These are phyloP conservation scores for Vimba vimba DNA, from an alignment of 2,113 vertebrate species.

Conservation along the genomic window DNA sequence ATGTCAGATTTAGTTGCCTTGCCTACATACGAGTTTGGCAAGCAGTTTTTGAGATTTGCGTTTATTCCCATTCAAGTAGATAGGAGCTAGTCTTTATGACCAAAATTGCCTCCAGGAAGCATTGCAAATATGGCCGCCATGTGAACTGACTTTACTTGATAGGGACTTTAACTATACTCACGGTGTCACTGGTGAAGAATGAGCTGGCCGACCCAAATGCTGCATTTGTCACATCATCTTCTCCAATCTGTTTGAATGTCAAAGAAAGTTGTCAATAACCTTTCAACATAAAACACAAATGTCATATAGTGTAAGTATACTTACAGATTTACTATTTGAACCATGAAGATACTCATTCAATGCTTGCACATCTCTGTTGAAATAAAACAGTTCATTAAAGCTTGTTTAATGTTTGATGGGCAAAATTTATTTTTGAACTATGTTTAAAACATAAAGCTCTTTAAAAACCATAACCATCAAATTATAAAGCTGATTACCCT, in stretches of 20 bases:
- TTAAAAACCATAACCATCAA: background rate
- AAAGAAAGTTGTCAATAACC: slow-evolving; percentile 7
- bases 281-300: background rate
- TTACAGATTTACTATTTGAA: slow-evolving; percentile 93
- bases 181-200: slow-evolving; percentile 88
- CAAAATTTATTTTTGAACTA: background rate
- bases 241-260: slow-evolving; percentile 73
- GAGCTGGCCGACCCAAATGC: slow-evolving; percentile 91
- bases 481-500: slow-evolving; percentile 80
- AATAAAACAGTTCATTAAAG: slow-evolving; percentile 11
- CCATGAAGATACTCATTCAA: slow-evolving; percentile 98
- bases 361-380: slow-evolving; percentile 90
- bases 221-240: slow-evolving; percentile 90
- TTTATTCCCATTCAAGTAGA: background rate
- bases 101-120: no score
- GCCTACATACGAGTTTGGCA: background rate
- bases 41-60: background rate
- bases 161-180: slow-evolving; percentile 70
- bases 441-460: background rate
- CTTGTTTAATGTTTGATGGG: background rate
- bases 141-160: background rate
- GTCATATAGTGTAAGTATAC: slow-evolving; percentile 63
- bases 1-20: background rate
- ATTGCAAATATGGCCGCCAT: no score
- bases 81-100: background rate